Conservation (phyloP, 92 coral and sea anemone species). For the Siderastrea siderea region DNA sequence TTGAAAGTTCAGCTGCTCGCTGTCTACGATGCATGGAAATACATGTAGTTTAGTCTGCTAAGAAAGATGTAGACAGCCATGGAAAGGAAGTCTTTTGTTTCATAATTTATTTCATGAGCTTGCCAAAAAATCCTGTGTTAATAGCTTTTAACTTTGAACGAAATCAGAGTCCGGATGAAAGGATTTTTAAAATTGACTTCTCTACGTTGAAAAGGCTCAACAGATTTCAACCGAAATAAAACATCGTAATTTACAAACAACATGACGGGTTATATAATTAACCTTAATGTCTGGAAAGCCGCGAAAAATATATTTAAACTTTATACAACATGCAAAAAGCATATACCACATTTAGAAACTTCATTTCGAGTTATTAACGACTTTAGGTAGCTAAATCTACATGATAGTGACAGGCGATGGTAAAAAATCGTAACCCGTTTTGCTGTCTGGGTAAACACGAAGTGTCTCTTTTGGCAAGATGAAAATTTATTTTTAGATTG, state of each 20-base stretch:
- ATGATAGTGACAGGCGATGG: not conserved
- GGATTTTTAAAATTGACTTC: not conserved
- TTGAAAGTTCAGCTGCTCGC: conserved; percentile 25
- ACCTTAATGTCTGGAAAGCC: conserved; percentile 2
- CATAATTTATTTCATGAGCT: not conserved
- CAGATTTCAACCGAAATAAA: not conserved
- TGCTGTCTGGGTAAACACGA: conserved; percentile 18
- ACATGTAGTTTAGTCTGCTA: not conserved
- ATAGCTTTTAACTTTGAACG: not conserved
- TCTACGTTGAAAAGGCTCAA: not conserved
- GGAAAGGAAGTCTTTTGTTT: not conserved
- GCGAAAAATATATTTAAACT: not conserved
- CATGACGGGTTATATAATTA: not conserved
- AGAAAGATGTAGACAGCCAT: not conserved
- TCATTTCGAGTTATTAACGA: not conserved
- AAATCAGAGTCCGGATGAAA: not conserved
- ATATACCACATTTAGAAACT: not conserved
- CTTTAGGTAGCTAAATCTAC: not conserved
- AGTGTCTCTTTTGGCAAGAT: not conserved
- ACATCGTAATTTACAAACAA: not conserved
- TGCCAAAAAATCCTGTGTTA: not conserved
- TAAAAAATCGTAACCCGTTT: not conserved
- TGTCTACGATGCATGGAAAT: not conserved
- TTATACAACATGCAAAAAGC: not conserved
- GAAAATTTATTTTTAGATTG: not conserved